phyloP scores from a whole-genome alignment of 2,888 invertebrate genomes.

The Zhengitettix transpicula region DNA sequence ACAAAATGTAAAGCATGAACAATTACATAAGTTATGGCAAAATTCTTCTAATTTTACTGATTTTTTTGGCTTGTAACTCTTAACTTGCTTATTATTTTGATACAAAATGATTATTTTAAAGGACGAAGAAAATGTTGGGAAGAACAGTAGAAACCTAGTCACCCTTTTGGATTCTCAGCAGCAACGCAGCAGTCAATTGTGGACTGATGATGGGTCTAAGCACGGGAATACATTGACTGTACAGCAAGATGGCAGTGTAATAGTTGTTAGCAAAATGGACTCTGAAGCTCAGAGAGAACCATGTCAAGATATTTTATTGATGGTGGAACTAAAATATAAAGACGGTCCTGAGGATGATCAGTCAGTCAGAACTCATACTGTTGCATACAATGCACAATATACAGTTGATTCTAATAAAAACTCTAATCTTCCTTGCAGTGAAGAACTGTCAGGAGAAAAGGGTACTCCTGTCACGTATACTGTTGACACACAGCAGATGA shows the following conservation, averaged over 20 bases:
- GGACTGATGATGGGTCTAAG: too few relatives aligned
- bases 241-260: constrained; percentile 15
- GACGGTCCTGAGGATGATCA: constrained; percentile 9
- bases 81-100: too few relatives aligned
- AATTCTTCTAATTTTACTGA: too few relatives aligned
- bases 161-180: too few relatives aligned
- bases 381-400: constrained; percentile 4
- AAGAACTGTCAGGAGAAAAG: neutral
- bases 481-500: constrained; percentile 6
- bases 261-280: constrained; percentile 16
- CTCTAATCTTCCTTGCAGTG: neutral
- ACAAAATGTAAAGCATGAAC: too few relatives aligned
- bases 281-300: constrained; percentile 9
- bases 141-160: too few relatives aligned
- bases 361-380: constrained; percentile 1
- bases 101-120: too few relatives aligned
- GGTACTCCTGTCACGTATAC: constrained; percentile 4
- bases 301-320: constrained; percentile 17
- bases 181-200: too few relatives aligned
- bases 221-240: constrained; percentile 5
- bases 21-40: too few relatives aligned
- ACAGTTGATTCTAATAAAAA: constrained; percentile 10
- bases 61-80: too few relatives aligned
- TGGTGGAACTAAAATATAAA: constrained; percentile 18
- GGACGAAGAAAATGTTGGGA: too few relatives aligned